A percentile compares a stretch with the other conserved stretches of the same genome.
phyloP scores from a whole-genome alignment of 2,113 vertebrate species.

The human (Homo sapiens) region DNA sequence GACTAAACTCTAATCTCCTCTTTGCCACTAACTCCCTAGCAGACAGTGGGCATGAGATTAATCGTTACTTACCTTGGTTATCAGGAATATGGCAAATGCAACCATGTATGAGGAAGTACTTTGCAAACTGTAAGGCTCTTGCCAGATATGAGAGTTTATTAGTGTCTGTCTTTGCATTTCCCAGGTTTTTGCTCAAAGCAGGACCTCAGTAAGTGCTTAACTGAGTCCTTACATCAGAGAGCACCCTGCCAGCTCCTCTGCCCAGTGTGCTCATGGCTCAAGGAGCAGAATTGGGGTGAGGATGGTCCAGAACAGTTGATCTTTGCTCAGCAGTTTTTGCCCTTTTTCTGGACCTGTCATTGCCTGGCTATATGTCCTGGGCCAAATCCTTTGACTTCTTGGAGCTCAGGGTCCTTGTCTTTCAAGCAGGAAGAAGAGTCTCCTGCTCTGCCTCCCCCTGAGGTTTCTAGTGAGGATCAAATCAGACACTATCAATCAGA shows the following conservation, averaged over 20 bases:
- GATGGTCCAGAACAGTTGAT: neutral
- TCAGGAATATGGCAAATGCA: neutral
- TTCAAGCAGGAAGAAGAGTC: neutral
- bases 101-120: neutral
- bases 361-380: neutral
- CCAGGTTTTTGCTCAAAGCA: neutral
- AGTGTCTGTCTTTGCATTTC: neutral
- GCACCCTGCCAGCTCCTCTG: neutral
- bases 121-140: neutral
- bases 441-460: neutral
- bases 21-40: neutral
- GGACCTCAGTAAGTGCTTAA: neutral
- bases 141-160: neutral
- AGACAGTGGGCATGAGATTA: neutral
- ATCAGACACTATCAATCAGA: neutral
- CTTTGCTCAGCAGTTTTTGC: neutral
- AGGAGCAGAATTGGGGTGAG: neutral
- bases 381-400: constrained; percentile 13
- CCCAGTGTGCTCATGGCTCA: neutral
- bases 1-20: neutral
- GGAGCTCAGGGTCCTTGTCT: neutral
- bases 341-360: neutral
- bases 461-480: neutral
- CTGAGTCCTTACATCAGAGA: neutral
- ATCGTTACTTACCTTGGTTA: neutral